A percentile compares a stretch with the other conserved stretches of the same genome.
These are phyloP conservation scores for Cossypha niveicapilla DNA, from an alignment of 2,797 vertebrate genomes.

Conservation along the genomic window DNA sequence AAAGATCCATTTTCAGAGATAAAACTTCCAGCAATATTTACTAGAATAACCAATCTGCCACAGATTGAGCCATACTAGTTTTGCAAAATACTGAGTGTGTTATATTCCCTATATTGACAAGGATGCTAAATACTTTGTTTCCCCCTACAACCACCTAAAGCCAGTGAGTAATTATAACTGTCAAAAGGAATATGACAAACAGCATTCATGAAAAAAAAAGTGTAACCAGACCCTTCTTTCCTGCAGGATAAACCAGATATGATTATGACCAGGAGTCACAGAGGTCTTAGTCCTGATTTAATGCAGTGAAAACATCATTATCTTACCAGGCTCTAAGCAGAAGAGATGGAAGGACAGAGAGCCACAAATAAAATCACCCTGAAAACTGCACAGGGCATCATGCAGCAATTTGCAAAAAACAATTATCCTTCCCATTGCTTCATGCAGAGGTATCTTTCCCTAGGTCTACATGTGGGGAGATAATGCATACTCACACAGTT, in stretches of 20 bases:
- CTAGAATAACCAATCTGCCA: not conserved
- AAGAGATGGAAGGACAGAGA: not conserved
- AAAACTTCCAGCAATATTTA: not conserved
- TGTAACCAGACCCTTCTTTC: not conserved
- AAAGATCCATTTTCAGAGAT: not conserved
- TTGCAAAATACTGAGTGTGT: not conserved
- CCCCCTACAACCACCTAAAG: not conserved
- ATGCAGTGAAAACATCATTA: not conserved
- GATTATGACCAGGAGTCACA: not conserved
- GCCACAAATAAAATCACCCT: not conserved
- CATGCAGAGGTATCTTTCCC: not conserved
- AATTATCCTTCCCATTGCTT: not conserved
- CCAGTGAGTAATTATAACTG: not conserved
- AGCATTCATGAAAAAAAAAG: not conserved
- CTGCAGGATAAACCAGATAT: not conserved
- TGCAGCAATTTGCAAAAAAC: accelerated
- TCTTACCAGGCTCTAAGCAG: not conserved
- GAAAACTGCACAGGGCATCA: not conserved
- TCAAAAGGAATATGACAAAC: not conserved
- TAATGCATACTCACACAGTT: not conserved
- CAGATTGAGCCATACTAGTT: not conserved
- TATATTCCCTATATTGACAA: not conserved
- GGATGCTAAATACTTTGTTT: not conserved
- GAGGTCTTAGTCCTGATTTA: not conserved
- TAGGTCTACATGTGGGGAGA: not conserved